Evolutionary conservation across 2,888 invertebrate genomes (phyloP).

Genomic region (Tineola bisselliella): DNA sequence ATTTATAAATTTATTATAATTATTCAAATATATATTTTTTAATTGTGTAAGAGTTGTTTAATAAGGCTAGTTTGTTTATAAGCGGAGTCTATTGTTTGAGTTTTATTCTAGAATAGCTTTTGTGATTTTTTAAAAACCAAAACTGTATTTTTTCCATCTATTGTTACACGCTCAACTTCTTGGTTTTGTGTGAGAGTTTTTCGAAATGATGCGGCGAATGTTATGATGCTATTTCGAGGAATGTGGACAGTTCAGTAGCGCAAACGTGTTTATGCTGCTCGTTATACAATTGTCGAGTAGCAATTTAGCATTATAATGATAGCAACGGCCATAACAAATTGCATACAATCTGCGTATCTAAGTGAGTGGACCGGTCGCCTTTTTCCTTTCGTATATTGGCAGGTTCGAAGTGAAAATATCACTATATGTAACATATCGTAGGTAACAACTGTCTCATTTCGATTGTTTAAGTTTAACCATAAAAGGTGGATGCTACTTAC

Average conservation of each 20-base stretch:
- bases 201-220: background rate
- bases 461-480: too few relatives aligned
- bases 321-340: constrained; percentile 15
- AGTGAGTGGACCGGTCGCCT: background rate
- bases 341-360: constrained; percentile 14
- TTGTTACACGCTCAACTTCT: background rate
- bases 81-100: background rate
- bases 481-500: too few relatives aligned
- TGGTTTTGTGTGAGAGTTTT: background rate
- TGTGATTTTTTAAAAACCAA: background rate
- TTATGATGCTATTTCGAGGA: background rate
- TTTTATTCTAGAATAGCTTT: background rate
- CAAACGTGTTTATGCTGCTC: constrained; percentile 14
- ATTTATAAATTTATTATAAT: too few relatives aligned
- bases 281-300: constrained; percentile 16
- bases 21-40: too few relatives aligned
- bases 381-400: too few relatives aligned
- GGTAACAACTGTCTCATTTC: constrained; percentile 3
- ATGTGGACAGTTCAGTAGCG: constrained; percentile 1
- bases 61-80: constrained; percentile 12
- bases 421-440: too few relatives aligned
- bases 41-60: constrained; percentile 8
- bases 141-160: background rate
- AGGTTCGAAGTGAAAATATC: background rate
- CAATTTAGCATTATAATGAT: constrained; percentile 15